Percentiles rank a stretch among this genome's conserved stretches.
phyloP scores from a whole-genome alignment of 1,140 invertebrate genomes.

The Oryctes rhinoceros region DNA sequence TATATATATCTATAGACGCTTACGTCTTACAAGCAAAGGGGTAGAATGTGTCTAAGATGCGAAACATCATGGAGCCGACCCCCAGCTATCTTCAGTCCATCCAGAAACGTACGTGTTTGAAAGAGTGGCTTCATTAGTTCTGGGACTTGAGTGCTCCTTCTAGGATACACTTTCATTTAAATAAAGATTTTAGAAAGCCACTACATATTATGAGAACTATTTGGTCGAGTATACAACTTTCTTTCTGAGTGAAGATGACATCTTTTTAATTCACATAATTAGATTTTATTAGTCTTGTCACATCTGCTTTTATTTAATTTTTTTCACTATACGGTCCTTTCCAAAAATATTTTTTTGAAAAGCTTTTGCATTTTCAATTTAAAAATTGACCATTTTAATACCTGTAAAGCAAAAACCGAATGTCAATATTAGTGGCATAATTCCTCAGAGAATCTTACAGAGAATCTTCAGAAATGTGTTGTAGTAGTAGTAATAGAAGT shows the following conservation, averaged over 20 bases:
- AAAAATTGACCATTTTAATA: too few species aligned
- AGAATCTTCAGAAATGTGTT: too few species aligned
- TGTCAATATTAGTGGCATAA: too few species aligned
- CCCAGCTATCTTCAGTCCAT: neutral
- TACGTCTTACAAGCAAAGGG: too few species aligned
- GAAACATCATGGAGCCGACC: neutral
- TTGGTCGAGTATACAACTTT: neutral
- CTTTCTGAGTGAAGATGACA: neutral
- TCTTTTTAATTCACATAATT: neutral
- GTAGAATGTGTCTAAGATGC: neutral
- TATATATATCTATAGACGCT: neutral
- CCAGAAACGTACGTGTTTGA: neutral
- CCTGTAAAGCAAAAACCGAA: too few species aligned
- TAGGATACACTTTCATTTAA: neutral
- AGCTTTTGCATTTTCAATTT: too few species aligned
- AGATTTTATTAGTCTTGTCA: neutral
- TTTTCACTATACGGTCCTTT: too few species aligned
- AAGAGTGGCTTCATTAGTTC: neutral
- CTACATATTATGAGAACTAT: slow-evolving; percentile 5
- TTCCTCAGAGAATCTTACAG: too few species aligned
- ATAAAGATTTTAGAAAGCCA: neutral
- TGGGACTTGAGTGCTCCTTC: neutral
- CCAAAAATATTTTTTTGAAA: too few species aligned
- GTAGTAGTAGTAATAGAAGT: too few species aligned
- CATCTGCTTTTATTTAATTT: neutral